Base-by-base conservation (phyloP, 1,140 invertebrate genomes). In the Heliconius melpomene region DNA sequence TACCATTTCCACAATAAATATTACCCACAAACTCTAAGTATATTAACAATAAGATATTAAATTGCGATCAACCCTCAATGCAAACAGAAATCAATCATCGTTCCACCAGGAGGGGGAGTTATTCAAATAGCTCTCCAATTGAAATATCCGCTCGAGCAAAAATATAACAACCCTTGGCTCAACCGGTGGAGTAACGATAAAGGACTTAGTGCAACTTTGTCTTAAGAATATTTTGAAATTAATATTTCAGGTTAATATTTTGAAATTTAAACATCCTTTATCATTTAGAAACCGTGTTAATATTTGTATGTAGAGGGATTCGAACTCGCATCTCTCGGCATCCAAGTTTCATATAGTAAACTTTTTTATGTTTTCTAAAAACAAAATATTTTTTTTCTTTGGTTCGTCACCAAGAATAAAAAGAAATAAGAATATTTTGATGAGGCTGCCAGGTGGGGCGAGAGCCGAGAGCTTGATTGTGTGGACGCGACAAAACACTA, bases 41-140 rank as follows among this genome's bases (percentile, higher is more conserved):
- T 71, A 71, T 93, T 93, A 93, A 93, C 91, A 92, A 93, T 92
- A 91, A 91, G 91, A 93, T 92, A 93, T 93, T 92, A 92, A 92
- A 93, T 92, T 93, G 92, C 89, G 86, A 90, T 85, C 88, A 87
- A 83, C 86, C 91, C 91, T 85, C 82, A 89, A 74, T 86, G 89
- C 86, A 93, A 93, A 93, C 91, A 93, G 89, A 91, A 93, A 93
- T 93, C 92, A 93, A 93, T 93, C 92, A 92, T 91, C 88, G 86
- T 85, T 88, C 87, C 88, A 88, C 89, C 88, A 86, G 89, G 86
- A 87, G 90, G 92, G 91, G 90, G 90, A 91, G 89, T 87, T 90
- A 90, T 91, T 90, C 92, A 91, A 92, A 93, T 90, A 92, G 74
- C 83, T 78, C 77, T 81, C 72, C 83, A 88, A 91, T 87, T 83